These are phyloP conservation scores for Medauroidea extradentata DNA, from an alignment of 1,140 invertebrate genomes.

Conservation along the genomic window DNA sequence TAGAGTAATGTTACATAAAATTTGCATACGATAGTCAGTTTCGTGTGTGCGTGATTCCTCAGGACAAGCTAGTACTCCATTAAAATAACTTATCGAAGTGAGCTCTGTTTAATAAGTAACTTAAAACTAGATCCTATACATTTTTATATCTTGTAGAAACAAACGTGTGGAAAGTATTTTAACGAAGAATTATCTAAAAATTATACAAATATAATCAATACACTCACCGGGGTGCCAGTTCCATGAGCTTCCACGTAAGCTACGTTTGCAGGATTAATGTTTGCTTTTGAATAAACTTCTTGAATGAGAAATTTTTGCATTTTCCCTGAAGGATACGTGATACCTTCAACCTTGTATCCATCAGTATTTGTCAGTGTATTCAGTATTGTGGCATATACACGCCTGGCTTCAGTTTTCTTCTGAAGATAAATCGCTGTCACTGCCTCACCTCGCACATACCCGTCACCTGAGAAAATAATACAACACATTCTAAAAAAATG, in stretches of 20 bases:
- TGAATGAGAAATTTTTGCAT: conserved; percentile 73
- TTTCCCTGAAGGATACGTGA: conserved; percentile 84
- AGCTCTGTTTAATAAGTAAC: too few relatives aligned
- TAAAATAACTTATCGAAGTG: too few relatives aligned
- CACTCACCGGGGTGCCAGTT: conserved; percentile 82
- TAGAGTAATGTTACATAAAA: too few relatives aligned
- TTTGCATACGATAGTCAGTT: too few relatives aligned
- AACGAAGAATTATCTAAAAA: too few relatives aligned
- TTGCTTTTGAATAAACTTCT: conserved; percentile 82
- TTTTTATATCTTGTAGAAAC: too few relatives aligned
- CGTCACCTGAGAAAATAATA: conserved; percentile 53
- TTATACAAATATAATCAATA: too few relatives aligned
- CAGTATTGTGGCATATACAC: conserved; percentile 56
- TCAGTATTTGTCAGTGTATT: conserved; percentile 77
- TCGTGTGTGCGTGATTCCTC: too few relatives aligned
- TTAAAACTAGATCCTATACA: too few relatives aligned
- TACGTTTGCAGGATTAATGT: conserved; percentile 75
- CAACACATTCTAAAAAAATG: too few relatives aligned
- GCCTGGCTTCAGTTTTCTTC: conserved; percentile 62
- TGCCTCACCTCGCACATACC: conserved; percentile 90
- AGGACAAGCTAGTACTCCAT: too few relatives aligned
- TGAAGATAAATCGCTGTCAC: conserved; percentile 77
- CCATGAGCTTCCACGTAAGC: conserved; percentile 95
- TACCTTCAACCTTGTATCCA: conserved; percentile 83
- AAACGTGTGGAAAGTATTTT: too few relatives aligned